These are phyloP conservation scores for Cyprinodon brontotheroides DNA, from an alignment of 2,113 vertebrate species.

Conservation along the genomic window DNA sequence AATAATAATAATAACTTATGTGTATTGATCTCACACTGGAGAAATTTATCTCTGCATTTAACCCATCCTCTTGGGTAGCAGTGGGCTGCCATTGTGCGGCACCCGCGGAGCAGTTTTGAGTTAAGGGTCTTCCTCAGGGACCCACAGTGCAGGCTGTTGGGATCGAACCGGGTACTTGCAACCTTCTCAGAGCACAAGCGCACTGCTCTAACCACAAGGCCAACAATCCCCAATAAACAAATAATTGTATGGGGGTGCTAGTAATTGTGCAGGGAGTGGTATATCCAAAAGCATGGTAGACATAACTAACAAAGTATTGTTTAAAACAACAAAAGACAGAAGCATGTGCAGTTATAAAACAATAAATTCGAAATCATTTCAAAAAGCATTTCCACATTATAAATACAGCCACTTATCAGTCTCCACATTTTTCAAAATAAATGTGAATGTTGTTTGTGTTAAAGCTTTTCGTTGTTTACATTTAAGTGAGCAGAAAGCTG, in stretches of 20 bases:
- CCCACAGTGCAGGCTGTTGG: too few relatives aligned
- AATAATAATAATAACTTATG: neutral
- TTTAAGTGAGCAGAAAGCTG: constrained; percentile 8
- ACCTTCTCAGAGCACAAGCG: too few relatives aligned
- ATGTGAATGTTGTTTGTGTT: constrained; percentile 22
- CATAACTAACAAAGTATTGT: neutral
- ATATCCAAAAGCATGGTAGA: constrained; percentile 5
- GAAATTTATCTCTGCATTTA: too few relatives aligned
- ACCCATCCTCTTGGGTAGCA: too few relatives aligned
- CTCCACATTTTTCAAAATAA: constrained; percentile 44
- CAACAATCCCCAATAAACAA: too few relatives aligned
- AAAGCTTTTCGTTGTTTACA: constrained; percentile 17
- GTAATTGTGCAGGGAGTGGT: neutral
- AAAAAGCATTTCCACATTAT: neutral
- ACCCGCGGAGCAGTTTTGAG: too few relatives aligned
- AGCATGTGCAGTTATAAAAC: constrained; percentile 12
- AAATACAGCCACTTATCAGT: constrained; percentile 16
- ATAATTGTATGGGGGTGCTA: neutral
- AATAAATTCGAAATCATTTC: neutral
- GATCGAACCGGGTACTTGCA: too few relatives aligned
- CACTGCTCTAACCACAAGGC: too few relatives aligned
- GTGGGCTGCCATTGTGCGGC: too few relatives aligned
- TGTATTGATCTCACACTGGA: too few relatives aligned
- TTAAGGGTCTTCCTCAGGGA: too few relatives aligned
- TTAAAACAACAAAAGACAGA: constrained; percentile 42